These are phyloP conservation scores for Actias luna DNA, from an alignment of 2,888 invertebrate genomes.

Conservation along the genomic window DNA sequence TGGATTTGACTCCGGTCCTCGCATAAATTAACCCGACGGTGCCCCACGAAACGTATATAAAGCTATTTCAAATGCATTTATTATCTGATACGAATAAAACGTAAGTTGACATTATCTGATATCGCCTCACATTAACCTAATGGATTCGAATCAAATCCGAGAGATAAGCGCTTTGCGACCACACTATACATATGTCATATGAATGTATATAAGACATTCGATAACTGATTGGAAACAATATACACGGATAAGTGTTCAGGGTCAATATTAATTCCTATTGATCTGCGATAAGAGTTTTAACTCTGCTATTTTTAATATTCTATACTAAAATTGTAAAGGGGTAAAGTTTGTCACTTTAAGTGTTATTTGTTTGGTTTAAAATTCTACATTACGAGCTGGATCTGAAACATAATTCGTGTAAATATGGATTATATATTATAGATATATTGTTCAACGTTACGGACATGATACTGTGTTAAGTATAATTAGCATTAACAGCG, in stretches of 20 bases:
- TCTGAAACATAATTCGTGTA: no score
- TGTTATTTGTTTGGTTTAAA: no score
- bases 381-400: no score
- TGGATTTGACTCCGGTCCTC: neutral
- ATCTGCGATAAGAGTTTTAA: neutral
- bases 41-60: neutral
- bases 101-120: neutral
- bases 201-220: neutral
- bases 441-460: no score
- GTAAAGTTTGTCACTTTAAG: neutral
- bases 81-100: neutral
- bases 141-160: neutral
- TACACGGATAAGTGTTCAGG: neutral
- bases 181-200: neutral
- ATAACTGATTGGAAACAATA: neutral
- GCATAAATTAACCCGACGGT: neutral
- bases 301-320: no score
- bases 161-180: neutral
- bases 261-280: neutral
- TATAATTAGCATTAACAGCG: no score
- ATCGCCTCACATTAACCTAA: neutral
- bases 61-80: neutral
- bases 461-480: no score
- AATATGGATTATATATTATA: no score
- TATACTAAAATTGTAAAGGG: no score